Conservation (phyloP, 2,797 vertebrate species). For the Taenioides sp. region DNA sequence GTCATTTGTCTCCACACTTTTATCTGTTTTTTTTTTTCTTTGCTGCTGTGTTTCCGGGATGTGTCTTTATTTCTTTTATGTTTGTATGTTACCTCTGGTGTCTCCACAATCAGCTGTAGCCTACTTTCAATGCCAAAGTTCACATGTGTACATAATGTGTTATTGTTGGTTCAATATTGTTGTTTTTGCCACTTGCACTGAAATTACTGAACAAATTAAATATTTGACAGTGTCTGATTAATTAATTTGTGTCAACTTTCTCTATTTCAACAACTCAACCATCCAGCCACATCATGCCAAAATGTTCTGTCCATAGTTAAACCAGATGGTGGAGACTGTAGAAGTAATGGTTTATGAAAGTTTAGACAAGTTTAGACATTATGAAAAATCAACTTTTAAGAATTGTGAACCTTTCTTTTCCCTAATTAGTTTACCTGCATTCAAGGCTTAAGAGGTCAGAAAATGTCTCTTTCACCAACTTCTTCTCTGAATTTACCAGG, state of each 20-base stretch:
- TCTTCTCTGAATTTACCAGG: too few species aligned
- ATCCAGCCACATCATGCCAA: not conserved
- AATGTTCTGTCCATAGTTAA: not conserved
- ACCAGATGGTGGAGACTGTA: too few species aligned
- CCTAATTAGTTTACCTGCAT: too few species aligned
- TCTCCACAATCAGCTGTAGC: slow-evolving; percentile 32
- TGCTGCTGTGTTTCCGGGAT: slow-evolving; percentile 47
- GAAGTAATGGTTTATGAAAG: too few species aligned
- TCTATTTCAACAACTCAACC: not conserved
- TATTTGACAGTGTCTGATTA: slow-evolving; percentile 62
- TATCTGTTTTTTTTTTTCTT: slow-evolving; percentile 41
- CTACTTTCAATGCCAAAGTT: slow-evolving; percentile 52
- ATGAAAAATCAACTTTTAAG: too few species aligned
- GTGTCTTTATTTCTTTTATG: slow-evolving; percentile 4
- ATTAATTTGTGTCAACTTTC: slow-evolving; percentile 20
- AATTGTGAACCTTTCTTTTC: too few species aligned
- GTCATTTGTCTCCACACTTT: slow-evolving; percentile 21
- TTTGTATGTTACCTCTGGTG: slow-evolving; percentile 28
- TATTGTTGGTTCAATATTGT: slow-evolving; percentile 55
- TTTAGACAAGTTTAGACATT: too few species aligned
- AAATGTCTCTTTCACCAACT: too few species aligned
- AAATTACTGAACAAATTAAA: slow-evolving; percentile 79
- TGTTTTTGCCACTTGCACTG: slow-evolving; percentile 79
- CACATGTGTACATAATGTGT: slow-evolving; percentile 68
- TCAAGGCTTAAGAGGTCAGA: too few species aligned